Evolutionary conservation across 1,140 invertebrate species (phyloP), one percentile per base, ranked within the genome.

Genomic region (Neotoxoptera formosana): DNA sequence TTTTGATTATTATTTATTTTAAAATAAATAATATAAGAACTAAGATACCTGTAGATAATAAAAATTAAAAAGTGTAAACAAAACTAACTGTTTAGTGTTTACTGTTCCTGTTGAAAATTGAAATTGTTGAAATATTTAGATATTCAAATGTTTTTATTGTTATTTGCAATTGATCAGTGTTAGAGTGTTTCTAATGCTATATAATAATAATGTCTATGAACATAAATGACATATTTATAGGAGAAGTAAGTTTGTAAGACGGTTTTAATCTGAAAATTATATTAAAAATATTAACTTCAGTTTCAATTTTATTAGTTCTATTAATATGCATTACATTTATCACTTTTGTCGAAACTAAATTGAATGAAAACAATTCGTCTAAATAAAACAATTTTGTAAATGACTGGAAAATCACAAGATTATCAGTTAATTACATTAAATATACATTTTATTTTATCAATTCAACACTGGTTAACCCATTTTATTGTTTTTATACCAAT

Each of bases 211-310:
- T 83, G 84, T 90, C 87, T 83, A 23, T 90, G 17, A 81, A 41
- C 11, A 25, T 83, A n/a, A 93, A 93, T 36, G 81, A 89, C 6
- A 93, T 93, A 53, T 93, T 93, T 93, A 89, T 93, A 30, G 93
- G 93, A 53, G 93, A 93, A 86, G 93, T 93, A 48, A 93, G 93
- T 67, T 34, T 60, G 23, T 60, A 30, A 60, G 25, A 60, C 0
- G 25, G 7, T 67, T 67, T 67, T 30, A 14, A 30, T 14, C 60
- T 67, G 9, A 30, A 67, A n/a, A 67, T 30, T 67, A 67, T 30
- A 67, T 67, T 67, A 67, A 25, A 60, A 60, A 60, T 60, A 8
- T 2, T 60, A 60, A 30, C 25, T 60, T 60, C 25, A 67, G 60
- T 67, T 67, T 67, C 60, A 30, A 4, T 67, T 30, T 11, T 14